These are phyloP conservation scores for Scaptomyza montana DNA, from an alignment of 1,140 invertebrate genomes.

Conservation along the genomic window DNA sequence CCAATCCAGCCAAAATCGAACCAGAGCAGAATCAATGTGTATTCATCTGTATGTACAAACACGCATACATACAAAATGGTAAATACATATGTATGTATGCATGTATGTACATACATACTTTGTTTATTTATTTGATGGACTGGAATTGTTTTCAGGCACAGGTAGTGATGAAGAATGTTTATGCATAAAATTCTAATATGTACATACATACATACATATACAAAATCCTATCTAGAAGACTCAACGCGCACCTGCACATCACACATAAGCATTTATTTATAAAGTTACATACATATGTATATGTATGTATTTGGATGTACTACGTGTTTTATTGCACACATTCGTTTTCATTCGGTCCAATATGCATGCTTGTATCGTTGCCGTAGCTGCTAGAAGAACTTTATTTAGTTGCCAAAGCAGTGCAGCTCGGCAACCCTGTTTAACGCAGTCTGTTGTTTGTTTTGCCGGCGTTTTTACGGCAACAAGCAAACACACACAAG, in stretches of 20 bases:
- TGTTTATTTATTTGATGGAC: background rate
- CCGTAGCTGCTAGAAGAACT: conserved; percentile 7
- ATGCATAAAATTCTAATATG: background rate
- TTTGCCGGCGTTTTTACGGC: conserved; percentile 68
- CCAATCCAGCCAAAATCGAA: conserved; percentile 21
- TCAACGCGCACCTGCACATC: background rate
- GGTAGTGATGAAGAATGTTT: background rate
- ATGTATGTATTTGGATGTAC: no score
- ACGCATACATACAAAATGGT: background rate
- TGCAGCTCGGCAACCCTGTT: conserved; percentile 34
- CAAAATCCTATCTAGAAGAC: background rate
- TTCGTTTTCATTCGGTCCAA: no score
- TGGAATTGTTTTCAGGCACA: background rate
- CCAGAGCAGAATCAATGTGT: conserved; percentile 14
- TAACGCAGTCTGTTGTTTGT: conserved; percentile 53
- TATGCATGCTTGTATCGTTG: background rate
- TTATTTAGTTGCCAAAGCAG: conserved; percentile 9
- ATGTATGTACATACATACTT: background rate
- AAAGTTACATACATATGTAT: background rate
- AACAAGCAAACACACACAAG: conserved; percentile 10
- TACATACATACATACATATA: no score
- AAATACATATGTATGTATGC: background rate
- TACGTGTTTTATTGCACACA: no score
- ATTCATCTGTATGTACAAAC: background rate
- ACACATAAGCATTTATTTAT: background rate